Evolutionary conservation across 2,797 vertebrate genomes (phyloP).

Genomic region (Pseudomugil tenellus): DNA sequence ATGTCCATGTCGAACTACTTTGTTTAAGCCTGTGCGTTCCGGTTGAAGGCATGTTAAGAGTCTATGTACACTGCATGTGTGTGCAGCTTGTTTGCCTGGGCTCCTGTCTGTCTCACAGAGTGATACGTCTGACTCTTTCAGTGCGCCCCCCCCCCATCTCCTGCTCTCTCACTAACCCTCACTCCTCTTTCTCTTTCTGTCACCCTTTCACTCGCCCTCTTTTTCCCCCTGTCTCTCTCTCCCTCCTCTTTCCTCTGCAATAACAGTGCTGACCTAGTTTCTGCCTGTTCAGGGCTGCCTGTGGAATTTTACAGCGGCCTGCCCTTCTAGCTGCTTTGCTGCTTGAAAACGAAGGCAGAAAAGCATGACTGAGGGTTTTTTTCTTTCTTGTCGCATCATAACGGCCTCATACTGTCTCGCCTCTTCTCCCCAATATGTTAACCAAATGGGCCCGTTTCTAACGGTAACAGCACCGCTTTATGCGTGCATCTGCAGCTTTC

Average conservation of each 20-base stretch:
- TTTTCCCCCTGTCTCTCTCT: slow-evolving; percentile 63
- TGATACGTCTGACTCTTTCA: slow-evolving; percentile 66
- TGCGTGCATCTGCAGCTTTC: slow-evolving; percentile 28
- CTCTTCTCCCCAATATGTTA: slow-evolving; percentile 17
- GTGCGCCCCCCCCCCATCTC: slow-evolving; percentile 38
- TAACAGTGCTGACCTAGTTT: slow-evolving; percentile 92
- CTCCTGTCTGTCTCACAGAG: slow-evolving; percentile 69
- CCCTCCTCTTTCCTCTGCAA: slow-evolving; percentile 86
- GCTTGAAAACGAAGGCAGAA: slow-evolving; percentile 84
- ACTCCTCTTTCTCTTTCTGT: slow-evolving; percentile 54
- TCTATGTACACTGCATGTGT: slow-evolving; percentile 26
- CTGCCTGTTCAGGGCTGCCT: slow-evolving; percentile 89
- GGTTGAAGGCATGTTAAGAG: slow-evolving; percentile 23
- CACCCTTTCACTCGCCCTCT: slow-evolving; percentile 58
- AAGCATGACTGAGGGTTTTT: slow-evolving; percentile 87
- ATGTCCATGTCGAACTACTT: slow-evolving; percentile 44
- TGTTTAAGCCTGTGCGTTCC: slow-evolving; percentile 56
- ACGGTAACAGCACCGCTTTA: slow-evolving; percentile 38
- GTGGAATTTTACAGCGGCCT: slow-evolving; percentile 92
- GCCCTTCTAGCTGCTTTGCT: slow-evolving; percentile 82
- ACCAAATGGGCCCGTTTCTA: slow-evolving; percentile 34
- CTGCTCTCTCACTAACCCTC: slow-evolving; percentile 59
- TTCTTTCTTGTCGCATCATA: slow-evolving; percentile 75
- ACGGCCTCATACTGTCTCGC: slow-evolving; percentile 51
- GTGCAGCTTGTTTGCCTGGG: slow-evolving; percentile 48